phyloP scores from a whole-genome alignment of 1,140 invertebrate genomes.

The Archivesica marissinica region DNA sequence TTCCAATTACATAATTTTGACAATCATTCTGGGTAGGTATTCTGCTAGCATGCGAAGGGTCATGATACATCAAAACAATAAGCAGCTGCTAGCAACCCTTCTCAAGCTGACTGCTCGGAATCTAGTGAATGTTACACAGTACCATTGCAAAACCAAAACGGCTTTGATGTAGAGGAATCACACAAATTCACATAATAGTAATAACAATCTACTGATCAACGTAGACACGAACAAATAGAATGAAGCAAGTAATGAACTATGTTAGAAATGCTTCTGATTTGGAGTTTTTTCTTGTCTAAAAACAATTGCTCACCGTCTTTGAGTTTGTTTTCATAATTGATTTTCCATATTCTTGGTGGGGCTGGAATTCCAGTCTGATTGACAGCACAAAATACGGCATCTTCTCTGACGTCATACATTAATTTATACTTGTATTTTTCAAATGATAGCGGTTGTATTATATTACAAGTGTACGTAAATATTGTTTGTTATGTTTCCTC shows the following conservation, averaged over 20 bases:
- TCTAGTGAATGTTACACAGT: too few relatives aligned
- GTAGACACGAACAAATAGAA: neutral
- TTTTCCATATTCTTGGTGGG: constrained; percentile 29
- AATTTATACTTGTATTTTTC: too few relatives aligned
- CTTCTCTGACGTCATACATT: constrained; percentile 8
- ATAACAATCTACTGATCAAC: neutral
- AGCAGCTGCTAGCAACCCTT: too few relatives aligned
- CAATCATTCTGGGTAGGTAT: too few relatives aligned
- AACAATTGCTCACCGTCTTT: constrained; percentile 36
- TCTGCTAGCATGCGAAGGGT: too few relatives aligned
- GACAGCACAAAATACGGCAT: constrained; percentile 28
- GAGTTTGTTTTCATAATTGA: constrained; percentile 34
- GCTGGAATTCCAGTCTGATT: constrained; percentile 17
- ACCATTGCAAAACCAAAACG: too few relatives aligned
- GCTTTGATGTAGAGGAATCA: neutral
- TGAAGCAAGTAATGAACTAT: constrained; percentile 27
- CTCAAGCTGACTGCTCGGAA: too few relatives aligned
- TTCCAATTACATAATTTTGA: too few relatives aligned
- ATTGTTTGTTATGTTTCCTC: too few relatives aligned
- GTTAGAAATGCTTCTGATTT: constrained; percentile 16
- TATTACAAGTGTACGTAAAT: too few relatives aligned
- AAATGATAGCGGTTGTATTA: too few relatives aligned
- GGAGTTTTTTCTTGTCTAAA: neutral
- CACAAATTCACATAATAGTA: constrained; percentile 1
- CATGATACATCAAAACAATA: too few relatives aligned